These are phyloP conservation scores for Callimorpha dominula DNA, from an alignment of 2,888 invertebrate species.

Conservation along the genomic window DNA sequence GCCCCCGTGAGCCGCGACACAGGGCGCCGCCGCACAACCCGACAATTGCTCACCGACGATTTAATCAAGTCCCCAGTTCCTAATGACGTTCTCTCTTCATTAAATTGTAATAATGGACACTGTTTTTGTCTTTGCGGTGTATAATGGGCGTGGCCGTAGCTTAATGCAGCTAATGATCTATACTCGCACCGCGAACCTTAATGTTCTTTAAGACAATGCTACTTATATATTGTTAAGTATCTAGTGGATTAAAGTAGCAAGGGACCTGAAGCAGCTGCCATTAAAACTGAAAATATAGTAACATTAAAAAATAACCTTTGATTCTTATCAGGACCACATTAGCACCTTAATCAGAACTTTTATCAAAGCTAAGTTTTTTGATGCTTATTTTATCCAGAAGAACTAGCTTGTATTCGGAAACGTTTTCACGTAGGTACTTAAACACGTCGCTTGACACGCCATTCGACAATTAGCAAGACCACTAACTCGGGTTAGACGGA, in stretches of 20 bases:
- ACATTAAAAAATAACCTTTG: conserved; percentile 41
- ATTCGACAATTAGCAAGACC: conserved; percentile 71
- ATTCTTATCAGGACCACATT: conserved; percentile 65
- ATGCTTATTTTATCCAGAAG: conserved; percentile 69
- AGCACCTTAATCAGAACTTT: conserved; percentile 61
- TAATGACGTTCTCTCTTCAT: conserved; percentile 84
- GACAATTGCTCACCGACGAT: conserved; percentile 79
- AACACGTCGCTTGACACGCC: conserved; percentile 69
- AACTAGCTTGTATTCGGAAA: conserved; percentile 79
- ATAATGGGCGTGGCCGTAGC: conserved; percentile 62
- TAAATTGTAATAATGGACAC: conserved; percentile 82
- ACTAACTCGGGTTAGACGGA: conserved; percentile 53
- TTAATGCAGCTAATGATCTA: conserved; percentile 60
- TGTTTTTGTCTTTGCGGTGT: conserved; percentile 74
- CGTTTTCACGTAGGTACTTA: conserved; percentile 74
- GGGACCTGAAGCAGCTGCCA: conserved; percentile 14
- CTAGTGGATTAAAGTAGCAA: conserved; percentile 10
- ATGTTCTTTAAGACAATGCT: conserved; percentile 38
- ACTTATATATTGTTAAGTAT: conserved; percentile 6
- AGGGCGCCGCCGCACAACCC: conserved; percentile 67
- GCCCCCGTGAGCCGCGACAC: conserved; percentile 66
- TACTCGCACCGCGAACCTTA: conserved; percentile 33
- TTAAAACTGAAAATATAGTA: conserved; percentile 43
- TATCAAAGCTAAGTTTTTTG: conserved; percentile 55
- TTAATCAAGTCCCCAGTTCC: conserved; percentile 79